Base-by-base conservation (phyloP, 2,888 invertebrate genomes). In the Leucophenga montana region DNA sequence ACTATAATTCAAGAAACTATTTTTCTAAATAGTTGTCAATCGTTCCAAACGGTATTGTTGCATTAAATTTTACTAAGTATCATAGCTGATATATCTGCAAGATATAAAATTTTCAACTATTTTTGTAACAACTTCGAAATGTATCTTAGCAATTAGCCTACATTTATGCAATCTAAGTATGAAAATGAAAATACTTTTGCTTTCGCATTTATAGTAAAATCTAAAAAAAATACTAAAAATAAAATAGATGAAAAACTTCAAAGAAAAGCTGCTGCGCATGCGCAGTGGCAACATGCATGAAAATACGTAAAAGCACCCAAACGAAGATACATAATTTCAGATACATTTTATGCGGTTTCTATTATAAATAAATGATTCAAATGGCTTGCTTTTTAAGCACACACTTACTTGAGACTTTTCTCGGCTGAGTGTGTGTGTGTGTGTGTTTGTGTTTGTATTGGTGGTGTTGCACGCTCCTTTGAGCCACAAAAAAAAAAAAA, bases 291-390 rank as follows among this genome's bases (percentile, higher is more conserved):
- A 11, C 39, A 22, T 68, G 22, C 20, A 50, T 65, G 27, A 46
- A 11, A 82, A 80, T 80, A 82, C n/a, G n/a, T n/a, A n/a, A 80
- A 77, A 73, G 71, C 73, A 72, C 66, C 67, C 70, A 39, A 39
- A 11, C 8, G 39, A 39, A 39, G 39, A 39, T 5, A 33, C 61
- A 61, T 11, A 39, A 39, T 61, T 61, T 61, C n/a, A 14, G 14
- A 9, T 31, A 16, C 22, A 22, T 20, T 56, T 56, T 1, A 22
- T 56, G 18, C 27, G 20, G 22, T 20, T 56, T 16, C 13, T 13
- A 4, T 56, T 56, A 2, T 22, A 39, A 11, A 11, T 56, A 74
- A 62, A 48, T 70, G 76, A 8, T 8, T 39, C 8, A 39, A 39
- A 11, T 39, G 39, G 27, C 4, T 27, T 27, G 27, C 71, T 77